phyloP scores from a whole-genome alignment of 1,140 invertebrate species.

The Drosophila pseudoobscura region DNA sequence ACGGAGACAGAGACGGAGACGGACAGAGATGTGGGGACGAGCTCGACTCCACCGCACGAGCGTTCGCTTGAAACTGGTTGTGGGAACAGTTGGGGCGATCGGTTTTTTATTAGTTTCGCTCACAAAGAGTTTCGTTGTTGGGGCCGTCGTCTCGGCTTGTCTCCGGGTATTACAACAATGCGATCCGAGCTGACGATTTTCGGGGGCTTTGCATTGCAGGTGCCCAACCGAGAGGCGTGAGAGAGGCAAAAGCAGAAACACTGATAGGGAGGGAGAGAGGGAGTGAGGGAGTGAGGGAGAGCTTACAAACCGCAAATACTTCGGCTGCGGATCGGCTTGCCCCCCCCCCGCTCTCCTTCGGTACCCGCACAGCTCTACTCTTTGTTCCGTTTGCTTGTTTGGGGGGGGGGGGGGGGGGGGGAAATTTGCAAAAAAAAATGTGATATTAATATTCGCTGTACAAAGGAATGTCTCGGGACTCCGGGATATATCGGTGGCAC shows the following conservation, averaged over 20 bases:
- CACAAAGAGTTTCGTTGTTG: conserved; percentile 77
- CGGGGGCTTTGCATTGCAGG: conserved; percentile 9
- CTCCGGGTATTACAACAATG: conserved; percentile 62
- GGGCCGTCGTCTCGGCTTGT: conserved; percentile 22
- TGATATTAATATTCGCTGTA: not conserved
- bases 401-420: no score
- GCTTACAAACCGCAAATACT: conserved; percentile 74
- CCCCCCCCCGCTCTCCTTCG: no score
- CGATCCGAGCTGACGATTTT: conserved; percentile 12
- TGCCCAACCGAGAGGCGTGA: conserved; percentile 40
- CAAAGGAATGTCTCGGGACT: not conserved
- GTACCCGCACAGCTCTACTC: conserved; percentile 36
- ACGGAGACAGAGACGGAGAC: not conserved
- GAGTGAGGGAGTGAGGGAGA: not conserved
- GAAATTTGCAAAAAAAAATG: conserved; percentile 12
- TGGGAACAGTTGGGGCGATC: conserved; percentile 69
- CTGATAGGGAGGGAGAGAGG: not conserved
- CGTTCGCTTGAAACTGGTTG: conserved; percentile 66
- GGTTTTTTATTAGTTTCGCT: conserved; percentile 81
- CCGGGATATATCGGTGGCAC: no score
- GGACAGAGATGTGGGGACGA: conserved; percentile 5
- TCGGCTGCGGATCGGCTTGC: conserved; percentile 33
- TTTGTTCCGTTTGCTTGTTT: conserved; percentile 31
- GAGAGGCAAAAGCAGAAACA: conserved; percentile 2
- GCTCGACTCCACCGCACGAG: conserved; percentile 59